Evolutionary conservation across 92 coral and sea anemone species (phyloP).

Genomic region (Heliopora coerulea): DNA sequence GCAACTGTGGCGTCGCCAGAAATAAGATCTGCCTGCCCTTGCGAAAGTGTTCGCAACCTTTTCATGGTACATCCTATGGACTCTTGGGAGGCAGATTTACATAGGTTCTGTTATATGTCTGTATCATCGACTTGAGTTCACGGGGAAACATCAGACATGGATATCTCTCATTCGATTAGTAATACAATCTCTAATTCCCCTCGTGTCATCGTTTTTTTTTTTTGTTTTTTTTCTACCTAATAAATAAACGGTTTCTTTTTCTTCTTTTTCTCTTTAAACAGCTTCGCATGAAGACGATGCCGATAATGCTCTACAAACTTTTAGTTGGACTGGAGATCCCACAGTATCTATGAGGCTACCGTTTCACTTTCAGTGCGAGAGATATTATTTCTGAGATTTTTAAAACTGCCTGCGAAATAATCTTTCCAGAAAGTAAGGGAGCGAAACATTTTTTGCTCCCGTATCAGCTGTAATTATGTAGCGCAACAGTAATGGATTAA

Average conservation of each 20-base stretch:
- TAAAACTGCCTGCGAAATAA: no score
- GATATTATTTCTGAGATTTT: background rate
- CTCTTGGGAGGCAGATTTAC: no score
- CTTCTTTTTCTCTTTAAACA: constrained; percentile 26
- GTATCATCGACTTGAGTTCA: no score
- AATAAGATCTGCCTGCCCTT: no score
- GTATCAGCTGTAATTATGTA: no score
- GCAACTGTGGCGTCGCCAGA: no score
- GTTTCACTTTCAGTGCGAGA: background rate
- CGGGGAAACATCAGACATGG: no score
- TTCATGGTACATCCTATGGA: no score
- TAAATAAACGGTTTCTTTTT: background rate
- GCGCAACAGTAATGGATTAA: no score
- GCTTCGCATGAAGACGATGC: constrained; percentile 99
- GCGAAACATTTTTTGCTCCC: no score
- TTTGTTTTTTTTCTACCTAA: background rate
- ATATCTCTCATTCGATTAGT: background rate
- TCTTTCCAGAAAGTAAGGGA: no score
- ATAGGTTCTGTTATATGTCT: background rate
- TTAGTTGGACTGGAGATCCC: constrained; percentile 92
- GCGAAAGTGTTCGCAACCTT: no score
- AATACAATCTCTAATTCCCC: background rate
- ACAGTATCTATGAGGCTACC: constrained; percentile 63
- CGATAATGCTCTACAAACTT: constrained; percentile 93
- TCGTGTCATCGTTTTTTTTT: background rate